Evolutionary conservation across 2,888 invertebrate genomes (phyloP).

Genomic region (Macrosiphum euphorbiae): DNA sequence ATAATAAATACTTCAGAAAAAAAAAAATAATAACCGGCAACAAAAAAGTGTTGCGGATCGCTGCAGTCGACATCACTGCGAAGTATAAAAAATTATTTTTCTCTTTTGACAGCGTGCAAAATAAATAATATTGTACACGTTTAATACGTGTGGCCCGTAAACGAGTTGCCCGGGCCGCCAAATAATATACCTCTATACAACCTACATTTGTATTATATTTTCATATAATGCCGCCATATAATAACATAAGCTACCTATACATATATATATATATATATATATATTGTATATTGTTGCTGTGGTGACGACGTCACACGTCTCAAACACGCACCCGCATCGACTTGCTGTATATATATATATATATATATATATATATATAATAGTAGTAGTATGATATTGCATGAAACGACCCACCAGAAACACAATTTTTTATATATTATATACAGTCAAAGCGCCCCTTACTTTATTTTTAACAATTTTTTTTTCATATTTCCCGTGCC

Average conservation of each 20-base stretch:
- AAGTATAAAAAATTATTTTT: background rate
- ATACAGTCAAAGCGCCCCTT: background rate
- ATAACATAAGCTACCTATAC: background rate
- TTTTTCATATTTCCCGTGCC: background rate
- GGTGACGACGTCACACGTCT: background rate
- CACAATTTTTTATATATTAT: background rate
- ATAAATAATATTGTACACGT: background rate
- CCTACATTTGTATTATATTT: background rate
- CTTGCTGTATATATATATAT: background rate
- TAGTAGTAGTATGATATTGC: background rate
- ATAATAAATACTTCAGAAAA: background rate
- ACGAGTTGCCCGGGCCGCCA: background rate
- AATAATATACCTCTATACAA: background rate
- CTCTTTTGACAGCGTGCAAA: background rate
- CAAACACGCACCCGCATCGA: background rate
- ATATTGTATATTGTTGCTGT: background rate
- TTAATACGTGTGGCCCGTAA: background rate
- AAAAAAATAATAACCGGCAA: background rate
- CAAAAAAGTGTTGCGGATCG: background rate
- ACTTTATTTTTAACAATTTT: background rate
- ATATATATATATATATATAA: background rate
- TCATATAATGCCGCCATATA: background rate
- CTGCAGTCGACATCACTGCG: background rate
- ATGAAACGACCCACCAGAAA: background rate
- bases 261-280: background rate